Evolutionary conservation across 2,888 invertebrate species (phyloP), one percentile per base, ranked within the genome.

Genomic region (Thera obeliscata): DNA sequence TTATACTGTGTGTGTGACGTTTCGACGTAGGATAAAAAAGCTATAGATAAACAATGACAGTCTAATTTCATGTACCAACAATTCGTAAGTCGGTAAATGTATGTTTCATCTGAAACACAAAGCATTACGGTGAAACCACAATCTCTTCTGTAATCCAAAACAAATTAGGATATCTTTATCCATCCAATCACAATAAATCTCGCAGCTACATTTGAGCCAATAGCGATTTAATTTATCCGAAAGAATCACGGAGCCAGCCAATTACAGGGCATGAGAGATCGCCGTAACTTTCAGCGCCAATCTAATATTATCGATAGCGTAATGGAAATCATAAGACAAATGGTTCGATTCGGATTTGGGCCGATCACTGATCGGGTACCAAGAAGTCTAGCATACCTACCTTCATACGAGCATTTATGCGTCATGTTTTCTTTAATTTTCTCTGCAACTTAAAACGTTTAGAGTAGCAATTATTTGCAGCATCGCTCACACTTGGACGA

Each of bases 151-250:
- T n/a, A 46, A 61, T 61, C 61, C 46, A 61, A 61, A 52, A 61
- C 33, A 52, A 54, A 64, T 50, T 64, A 64, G 43, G 50, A 57
- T 57, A 58, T 50, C 52, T 52, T 35, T 22, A 55, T 55, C 64
- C 61, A 56, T 54, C 52, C 61, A 60, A 63, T 60, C 52, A 55
- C 56, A 63, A 50, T 69, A 66, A 69, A 69, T 69, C 66, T 22
- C 43, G 63, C 52, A 46, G 56, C 12, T 5, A 12, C 52, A 48
- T 57, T 56, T 59, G 61, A 73, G 35, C 56, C 61, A 65, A 73
- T 70, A 59, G 61, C 63, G 64, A 66, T 73, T 71, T 71, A 71
- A 64, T 64, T 72, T 71, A 59, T 35, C 35, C 61, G 56, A 66
- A 73, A 73, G 68, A 55, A 56, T 33, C 65, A 54, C 49, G 43